Percentiles rank a stretch among this genome's conserved stretches.
These are phyloP conservation scores for Ceriagrion tenellum DNA, from an alignment of 2,888 invertebrate genomes.

Conservation along the genomic window DNA sequence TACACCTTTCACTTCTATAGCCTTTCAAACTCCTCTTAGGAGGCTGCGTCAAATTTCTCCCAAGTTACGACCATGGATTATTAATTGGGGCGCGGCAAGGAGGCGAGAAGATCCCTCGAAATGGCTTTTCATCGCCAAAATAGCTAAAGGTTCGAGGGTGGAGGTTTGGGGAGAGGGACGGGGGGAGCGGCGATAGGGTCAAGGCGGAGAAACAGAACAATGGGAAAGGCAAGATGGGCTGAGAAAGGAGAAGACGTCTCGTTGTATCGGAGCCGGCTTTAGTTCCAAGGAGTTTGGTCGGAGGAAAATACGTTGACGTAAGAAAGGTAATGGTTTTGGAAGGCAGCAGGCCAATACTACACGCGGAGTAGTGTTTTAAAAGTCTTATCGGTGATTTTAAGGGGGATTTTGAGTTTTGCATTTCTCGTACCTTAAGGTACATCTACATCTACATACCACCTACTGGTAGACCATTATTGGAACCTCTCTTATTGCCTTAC, in stretches of 20 bases:
- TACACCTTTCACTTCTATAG: conserved; percentile 1
- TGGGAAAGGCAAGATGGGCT: neutral
- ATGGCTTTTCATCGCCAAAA: conserved; percentile 18
- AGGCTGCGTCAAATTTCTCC: conserved; percentile 8
- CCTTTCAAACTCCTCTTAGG: conserved; percentile 46
- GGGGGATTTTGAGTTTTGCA: neutral
- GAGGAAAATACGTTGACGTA: neutral
- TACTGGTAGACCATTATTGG: no score
- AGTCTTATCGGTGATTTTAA: neutral
- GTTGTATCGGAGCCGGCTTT: neutral
- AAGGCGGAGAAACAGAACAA: neutral
- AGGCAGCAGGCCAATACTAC: neutral
- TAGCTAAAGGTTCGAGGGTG: neutral
- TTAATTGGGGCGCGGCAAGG: neutral
- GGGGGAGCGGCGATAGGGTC: neutral
- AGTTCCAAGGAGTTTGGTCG: neutral
- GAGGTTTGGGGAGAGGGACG: neutral
- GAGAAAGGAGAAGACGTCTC: neutral
- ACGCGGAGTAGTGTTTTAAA: neutral
- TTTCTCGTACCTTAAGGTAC: no score
- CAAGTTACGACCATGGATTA: conserved; percentile 28
- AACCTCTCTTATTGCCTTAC: no score
- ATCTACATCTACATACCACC: no score
- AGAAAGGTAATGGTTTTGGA: neutral
- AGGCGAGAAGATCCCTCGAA: neutral